A percentile compares a stretch with the other conserved stretches of the same genome.
phyloP scores from a whole-genome alignment of 2,113 vertebrate genomes.

The Anguilla rostrata region DNA sequence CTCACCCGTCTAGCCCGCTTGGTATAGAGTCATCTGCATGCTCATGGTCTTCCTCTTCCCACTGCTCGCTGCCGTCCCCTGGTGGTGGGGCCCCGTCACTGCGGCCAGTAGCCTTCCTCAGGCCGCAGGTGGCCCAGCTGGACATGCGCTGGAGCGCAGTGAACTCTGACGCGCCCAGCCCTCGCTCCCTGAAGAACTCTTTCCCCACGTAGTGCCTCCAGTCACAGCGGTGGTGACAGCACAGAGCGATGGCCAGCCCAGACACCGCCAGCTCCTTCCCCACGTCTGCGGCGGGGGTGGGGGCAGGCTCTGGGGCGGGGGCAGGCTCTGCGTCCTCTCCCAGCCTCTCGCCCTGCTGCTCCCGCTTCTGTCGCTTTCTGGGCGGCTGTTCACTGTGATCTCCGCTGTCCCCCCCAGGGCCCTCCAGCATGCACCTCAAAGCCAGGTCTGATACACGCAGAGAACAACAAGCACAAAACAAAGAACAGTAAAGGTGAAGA shows the following conservation, averaged over 20 bases:
- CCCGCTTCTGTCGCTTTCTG: slow-evolving; percentile 69
- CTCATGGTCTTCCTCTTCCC: slow-evolving; percentile 62
- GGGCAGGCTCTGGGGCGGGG: slow-evolving; percentile 6
- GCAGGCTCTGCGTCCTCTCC: background rate
- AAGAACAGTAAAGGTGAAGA: background rate
- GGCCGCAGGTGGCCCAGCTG: slow-evolving; percentile 95
- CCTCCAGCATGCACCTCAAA: slow-evolving; percentile 85
- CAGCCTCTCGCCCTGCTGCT: slow-evolving; percentile 36
- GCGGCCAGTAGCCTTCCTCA: slow-evolving; percentile 50
- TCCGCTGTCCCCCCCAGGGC: slow-evolving; percentile 42
- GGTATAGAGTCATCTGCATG: slow-evolving; percentile 37
- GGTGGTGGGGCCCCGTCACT: slow-evolving; percentile 28
- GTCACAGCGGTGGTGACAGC: slow-evolving; percentile 95
- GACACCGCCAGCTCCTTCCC: slow-evolving; percentile 54
- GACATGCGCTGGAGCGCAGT: slow-evolving; percentile 90
- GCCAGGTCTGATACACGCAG: slow-evolving; percentile 76
- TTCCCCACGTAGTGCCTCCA: slow-evolving; percentile 95
- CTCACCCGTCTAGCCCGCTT: slow-evolving; percentile 68
- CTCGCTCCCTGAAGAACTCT: slow-evolving; percentile 80
- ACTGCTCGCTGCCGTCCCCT: slow-evolving; percentile 34
- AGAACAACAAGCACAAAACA: background rate
- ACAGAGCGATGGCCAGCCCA: slow-evolving; percentile 86
- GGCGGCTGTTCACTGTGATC: slow-evolving; percentile 62
- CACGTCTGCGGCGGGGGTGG: slow-evolving; percentile 30
- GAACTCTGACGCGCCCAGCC: slow-evolving; percentile 83